phyloP scores from a whole-genome alignment of 2,888 invertebrate genomes.

The Amaurobius ferox region DNA sequence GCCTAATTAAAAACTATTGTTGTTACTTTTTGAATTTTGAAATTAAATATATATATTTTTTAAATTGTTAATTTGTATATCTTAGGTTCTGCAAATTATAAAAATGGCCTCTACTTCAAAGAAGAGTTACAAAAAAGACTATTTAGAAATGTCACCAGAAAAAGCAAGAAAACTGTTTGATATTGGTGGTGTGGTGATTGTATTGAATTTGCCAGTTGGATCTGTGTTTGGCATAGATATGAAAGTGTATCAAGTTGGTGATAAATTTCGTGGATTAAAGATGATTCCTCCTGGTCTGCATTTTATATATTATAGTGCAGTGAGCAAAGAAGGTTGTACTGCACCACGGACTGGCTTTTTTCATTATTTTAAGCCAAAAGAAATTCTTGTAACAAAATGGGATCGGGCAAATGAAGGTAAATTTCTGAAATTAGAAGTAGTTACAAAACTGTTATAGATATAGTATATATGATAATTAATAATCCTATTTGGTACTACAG shows the following conservation, averaged over 20 bases:
- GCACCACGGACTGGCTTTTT: conserved; percentile 90
- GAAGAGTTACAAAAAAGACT: not conserved
- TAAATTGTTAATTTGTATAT: no score
- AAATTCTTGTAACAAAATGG: conserved; percentile 93
- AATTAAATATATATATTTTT: no score
- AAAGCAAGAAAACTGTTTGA: conserved; percentile 85
- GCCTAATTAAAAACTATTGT: no score
- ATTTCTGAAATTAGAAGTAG: no score
- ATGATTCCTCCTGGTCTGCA: conserved; percentile 99
- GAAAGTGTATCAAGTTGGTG: conserved; percentile 91
- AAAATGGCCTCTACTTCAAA: not conserved
- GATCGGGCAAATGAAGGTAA: conserved; percentile 84
- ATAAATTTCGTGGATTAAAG: conserved; percentile 95
- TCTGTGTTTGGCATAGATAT: conserved; percentile 98
- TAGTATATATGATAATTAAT: no score
- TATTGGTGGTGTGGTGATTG: conserved; percentile 89
- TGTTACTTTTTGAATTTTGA: no score
- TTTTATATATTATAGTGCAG: conserved; percentile 88
- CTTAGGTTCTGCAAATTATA: no score
- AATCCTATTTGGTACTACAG: no score
- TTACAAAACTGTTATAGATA: no score
- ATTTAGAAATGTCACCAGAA: conserved; percentile 84
- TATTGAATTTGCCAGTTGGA: conserved; percentile 90
- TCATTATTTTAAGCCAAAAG: conserved; percentile 87
- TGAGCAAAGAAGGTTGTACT: conserved; percentile 78